Evolutionary conservation across 2,888 invertebrate genomes (phyloP), one percentile per base, ranked within the genome.

Genomic region (Diogma glabrata): DNA sequence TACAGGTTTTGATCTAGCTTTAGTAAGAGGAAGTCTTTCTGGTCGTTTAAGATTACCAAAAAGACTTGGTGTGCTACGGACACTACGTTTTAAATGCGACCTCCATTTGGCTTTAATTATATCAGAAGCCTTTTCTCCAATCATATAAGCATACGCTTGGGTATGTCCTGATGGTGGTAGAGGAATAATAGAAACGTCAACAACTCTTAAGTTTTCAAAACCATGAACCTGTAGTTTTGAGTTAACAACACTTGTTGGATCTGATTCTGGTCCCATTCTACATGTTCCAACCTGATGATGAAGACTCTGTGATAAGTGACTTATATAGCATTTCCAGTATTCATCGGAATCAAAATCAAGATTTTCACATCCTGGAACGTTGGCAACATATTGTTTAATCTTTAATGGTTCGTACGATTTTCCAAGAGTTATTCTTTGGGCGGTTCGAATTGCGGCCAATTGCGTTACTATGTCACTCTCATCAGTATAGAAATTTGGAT

Each of bases 271-370:
- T 1, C 78, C 79, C 77, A 79, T 79, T 61, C 74, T 77, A 57
- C 77, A 77, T 1, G 79, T 79, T 3, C 76, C 75, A 5, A 52
- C 76, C 59, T 80, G 78, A 63, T 84, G 84, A 61, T 84, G 84
- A 51, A 84, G 78, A 2, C 82, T 84, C 55, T 81, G 77, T 0
- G 82, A 79, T 55, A 82, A 75, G 65, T 79, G 77, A 52, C 79
- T 74, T 0, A 78, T 74, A 60, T 81, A 76, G 60, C 85, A 86
- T 28, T 75, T 78, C 68, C 82, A 82, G 60, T 85, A 86, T 2
- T 70, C 73, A 56, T 84, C 83, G n/a, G 77, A 76, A 1, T 75
- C 79, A 58, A 79, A 80, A 0, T 69, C 63, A 1, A 73, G 71
- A 28, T 75, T 62, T 46, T 75, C 67, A 62, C 84, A 84, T 7